These are phyloP conservation scores for Altica lythri DNA, from an alignment of 2,888 invertebrate species.

Conservation along the genomic window DNA sequence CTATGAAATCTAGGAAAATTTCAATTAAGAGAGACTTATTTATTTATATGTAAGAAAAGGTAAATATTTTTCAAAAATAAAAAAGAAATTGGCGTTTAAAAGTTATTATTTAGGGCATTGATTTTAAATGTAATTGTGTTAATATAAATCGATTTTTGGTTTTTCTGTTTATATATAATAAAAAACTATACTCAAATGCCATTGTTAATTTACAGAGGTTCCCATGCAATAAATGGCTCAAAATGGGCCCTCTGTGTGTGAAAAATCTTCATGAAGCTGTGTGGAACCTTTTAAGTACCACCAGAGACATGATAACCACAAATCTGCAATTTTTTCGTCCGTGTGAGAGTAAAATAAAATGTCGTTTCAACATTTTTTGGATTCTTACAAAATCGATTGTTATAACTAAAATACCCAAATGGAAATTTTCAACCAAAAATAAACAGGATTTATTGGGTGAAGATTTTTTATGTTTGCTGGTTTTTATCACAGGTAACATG, in stretches of 20 bases:
- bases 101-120: background rate
- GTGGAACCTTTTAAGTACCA: slow-evolving; percentile 45
- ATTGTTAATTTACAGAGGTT: slow-evolving; percentile 59
- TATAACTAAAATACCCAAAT: too few species aligned
- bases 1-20: slow-evolving; percentile 19
- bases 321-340: slow-evolving; percentile 35
- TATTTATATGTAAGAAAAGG: slow-evolving; percentile 20
- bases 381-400: slow-evolving; percentile 31
- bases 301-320: slow-evolving; percentile 43
- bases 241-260: slow-evolving; percentile 43
- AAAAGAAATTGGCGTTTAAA: too few species aligned
- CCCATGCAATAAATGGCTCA: slow-evolving; percentile 49
- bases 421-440: slow-evolving; percentile 16
- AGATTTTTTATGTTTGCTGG: too few species aligned
- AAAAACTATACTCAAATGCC: slow-evolving; percentile 55
- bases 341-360: slow-evolving; percentile 37
- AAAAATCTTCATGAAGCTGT: slow-evolving; percentile 47
- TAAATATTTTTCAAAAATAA: slow-evolving; percentile 20
- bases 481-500: slow-evolving; percentile 13
- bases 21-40: slow-evolving; percentile 16
- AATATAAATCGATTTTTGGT: slow-evolving; percentile 37
- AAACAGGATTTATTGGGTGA: slow-evolving; percentile 14
- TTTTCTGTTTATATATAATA: slow-evolving; percentile 27
- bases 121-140: background rate
- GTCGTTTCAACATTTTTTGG: slow-evolving; percentile 44